These are phyloP conservation scores for Holcopasites calliopsidis DNA, from an alignment of 1,140 invertebrate species.

Conservation along the genomic window DNA sequence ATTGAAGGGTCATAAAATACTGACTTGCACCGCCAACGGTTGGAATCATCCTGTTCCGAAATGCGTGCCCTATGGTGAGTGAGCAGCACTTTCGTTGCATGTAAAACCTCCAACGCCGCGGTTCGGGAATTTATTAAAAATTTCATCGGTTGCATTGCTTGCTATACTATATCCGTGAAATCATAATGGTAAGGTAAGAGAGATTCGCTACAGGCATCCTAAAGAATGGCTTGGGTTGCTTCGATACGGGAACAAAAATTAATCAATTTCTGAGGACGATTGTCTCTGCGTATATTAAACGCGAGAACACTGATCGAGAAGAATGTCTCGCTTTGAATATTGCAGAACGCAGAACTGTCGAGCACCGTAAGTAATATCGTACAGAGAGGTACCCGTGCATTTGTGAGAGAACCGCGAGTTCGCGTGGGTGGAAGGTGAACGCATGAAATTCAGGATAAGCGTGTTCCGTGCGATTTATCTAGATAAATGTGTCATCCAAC, in stretches of 20 bases:
- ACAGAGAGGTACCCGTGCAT: neutral
- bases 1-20: conserved; percentile 72
- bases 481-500: neutral
- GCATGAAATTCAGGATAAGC: conserved; percentile 37
- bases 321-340: neutral
- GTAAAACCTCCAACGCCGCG: neutral
- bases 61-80: conserved; percentile 70
- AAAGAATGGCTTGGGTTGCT: too few relatives aligned
- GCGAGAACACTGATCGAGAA: neutral
- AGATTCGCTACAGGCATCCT: too few relatives aligned
- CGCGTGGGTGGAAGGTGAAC: conserved; percentile 15
- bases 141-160: too few relatives aligned
- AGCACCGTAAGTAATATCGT: neutral
- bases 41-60: conserved; percentile 71
- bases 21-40: conserved; percentile 67
- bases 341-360: neutral
- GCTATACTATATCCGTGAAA: too few relatives aligned
- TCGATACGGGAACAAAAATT: too few relatives aligned
- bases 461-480: conserved; percentile 14
- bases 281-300: neutral
- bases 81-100: neutral
- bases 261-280: too few relatives aligned
- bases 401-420: conserved; percentile 11
- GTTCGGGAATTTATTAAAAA: too few relatives aligned
- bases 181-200: too few relatives aligned